These are phyloP conservation scores for Danio aesculapii DNA, from an alignment of 2,797 vertebrate species.

Conservation along the genomic window DNA sequence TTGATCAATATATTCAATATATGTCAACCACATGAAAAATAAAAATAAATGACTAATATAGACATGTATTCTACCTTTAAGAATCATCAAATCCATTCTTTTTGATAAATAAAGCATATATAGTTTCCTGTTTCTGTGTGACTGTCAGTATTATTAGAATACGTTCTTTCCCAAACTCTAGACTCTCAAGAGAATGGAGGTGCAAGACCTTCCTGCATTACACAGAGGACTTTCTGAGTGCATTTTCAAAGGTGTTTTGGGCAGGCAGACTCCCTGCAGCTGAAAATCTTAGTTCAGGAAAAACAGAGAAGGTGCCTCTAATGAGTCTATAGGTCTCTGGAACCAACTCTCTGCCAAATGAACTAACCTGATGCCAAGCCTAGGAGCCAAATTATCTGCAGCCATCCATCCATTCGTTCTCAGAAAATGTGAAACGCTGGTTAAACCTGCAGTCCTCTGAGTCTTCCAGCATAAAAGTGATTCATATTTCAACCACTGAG, in stretches of 20 bases:
- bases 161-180: not conserved
- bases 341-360: not conserved
- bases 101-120: not conserved
- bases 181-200: not conserved
- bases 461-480: not conserved
- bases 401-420: not conserved
- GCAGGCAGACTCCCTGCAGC: not conserved
- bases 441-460: slow-evolving; percentile 5
- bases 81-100: not conserved
- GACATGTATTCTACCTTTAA: no score
- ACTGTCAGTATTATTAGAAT: not conserved
- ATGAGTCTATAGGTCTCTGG: not conserved
- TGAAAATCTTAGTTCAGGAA: slow-evolving; percentile 7
- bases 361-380: slow-evolving; percentile 5
- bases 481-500: not conserved
- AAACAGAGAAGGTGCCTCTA: not conserved
- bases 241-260: not conserved
- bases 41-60: no score
- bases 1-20: no score
- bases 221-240: not conserved
- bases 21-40: no score
- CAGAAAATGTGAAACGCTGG: not conserved
- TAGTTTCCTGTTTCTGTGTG: not conserved
- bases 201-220: not conserved
- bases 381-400: slow-evolving; percentile 3